These are phyloP conservation scores for Dinocampus coccinellae DNA, from an alignment of 2,888 invertebrate genomes.

Conservation along the genomic window DNA sequence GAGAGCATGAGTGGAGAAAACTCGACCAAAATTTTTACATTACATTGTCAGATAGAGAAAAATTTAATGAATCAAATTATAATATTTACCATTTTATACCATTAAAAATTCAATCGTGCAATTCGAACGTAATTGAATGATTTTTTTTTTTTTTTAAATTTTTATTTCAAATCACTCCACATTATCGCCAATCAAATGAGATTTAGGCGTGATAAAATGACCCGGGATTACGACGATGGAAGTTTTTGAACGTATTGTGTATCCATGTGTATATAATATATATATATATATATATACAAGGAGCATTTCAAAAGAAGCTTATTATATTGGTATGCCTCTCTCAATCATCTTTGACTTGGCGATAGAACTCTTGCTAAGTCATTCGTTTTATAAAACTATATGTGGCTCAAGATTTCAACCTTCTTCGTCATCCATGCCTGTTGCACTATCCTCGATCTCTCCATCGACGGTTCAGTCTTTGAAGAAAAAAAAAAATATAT, in stretches of 20 bases:
- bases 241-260: background rate
- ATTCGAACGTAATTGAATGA: background rate
- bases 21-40: constrained; percentile 12
- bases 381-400: constrained; percentile 17
- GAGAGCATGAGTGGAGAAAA: background rate
- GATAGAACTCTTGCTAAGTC: constrained; percentile 27
- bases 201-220: constrained; percentile 4
- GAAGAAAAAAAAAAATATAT: background rate
- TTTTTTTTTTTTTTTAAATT: constrained; percentile 1
- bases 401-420: background rate
- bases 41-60: background rate
- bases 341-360: constrained; percentile 25
- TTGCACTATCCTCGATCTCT: constrained; percentile 1
- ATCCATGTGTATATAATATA: background rate
- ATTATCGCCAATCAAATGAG: background rate
- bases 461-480: constrained; percentile 2
- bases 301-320: background rate
- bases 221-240: background rate
- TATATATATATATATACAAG: background rate
- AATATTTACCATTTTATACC: too few relatives aligned
- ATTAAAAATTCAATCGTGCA: too few relatives aligned
- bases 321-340: background rate
- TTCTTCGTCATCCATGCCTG: constrained; percentile 10
- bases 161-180: background rate
- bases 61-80: too few relatives aligned